Evolutionary conservation across 2,113 vertebrate genomes (phyloP).

Genomic region (Indri indri): DNA sequence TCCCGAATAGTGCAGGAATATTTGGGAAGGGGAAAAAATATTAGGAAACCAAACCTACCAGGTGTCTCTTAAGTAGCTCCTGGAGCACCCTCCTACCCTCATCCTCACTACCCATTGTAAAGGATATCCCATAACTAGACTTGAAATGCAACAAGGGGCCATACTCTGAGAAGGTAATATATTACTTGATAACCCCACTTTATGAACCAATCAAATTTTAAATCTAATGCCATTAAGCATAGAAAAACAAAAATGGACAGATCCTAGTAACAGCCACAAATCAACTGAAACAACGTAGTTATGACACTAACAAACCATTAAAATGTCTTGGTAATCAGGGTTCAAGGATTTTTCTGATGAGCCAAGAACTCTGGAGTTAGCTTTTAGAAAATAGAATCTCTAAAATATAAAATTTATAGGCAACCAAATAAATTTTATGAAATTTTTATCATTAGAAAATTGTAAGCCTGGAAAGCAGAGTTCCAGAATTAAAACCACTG

Average conservation of each 20-base stretch:
- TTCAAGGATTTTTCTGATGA: not conserved
- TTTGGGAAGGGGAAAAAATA: not conserved
- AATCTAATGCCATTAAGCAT: not conserved
- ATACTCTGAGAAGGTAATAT: not conserved
- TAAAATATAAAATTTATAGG: not conserved
- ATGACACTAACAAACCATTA: not conserved
- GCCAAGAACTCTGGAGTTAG: not conserved
- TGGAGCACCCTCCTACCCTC: not conserved
- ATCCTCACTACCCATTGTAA: not conserved
- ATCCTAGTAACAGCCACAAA: not conserved
- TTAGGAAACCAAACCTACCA: not conserved
- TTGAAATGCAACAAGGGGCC: not conserved
- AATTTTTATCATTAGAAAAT: not conserved
- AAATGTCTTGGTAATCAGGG: not conserved
- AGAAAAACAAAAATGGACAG: not conserved
- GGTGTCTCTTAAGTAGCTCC: not conserved
- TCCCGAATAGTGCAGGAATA: not conserved
- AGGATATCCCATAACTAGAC: not conserved
- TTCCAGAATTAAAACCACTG: not conserved
- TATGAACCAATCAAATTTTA: not conserved
- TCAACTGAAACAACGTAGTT: not conserved
- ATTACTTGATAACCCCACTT: not conserved
- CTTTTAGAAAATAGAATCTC: not conserved
- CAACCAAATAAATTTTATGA: not conserved
- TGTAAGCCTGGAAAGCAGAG: not conserved